A percentile compares a stretch with the other conserved stretches of the same genome.
Evolutionary conservation across 2,888 invertebrate genomes (phyloP).

Genomic region (Ernsta delagoae): DNA sequence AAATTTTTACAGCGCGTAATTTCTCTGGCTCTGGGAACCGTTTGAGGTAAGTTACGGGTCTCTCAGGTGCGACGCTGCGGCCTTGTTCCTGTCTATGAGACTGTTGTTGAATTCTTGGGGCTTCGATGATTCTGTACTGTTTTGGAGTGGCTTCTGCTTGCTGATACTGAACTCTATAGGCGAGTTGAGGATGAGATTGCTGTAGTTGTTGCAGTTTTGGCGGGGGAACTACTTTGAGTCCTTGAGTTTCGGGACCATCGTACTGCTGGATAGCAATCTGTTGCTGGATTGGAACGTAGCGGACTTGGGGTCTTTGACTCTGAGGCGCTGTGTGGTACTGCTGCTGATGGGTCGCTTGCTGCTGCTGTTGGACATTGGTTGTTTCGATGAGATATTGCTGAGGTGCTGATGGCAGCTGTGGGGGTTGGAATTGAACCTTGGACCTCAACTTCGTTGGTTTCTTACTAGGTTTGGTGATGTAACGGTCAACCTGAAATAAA

Average conservation of each 20-base stretch:
- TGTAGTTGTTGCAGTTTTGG: conserved; percentile 71
- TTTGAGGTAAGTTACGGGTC: conserved; percentile 73
- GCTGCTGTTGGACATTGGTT: conserved; percentile 73
- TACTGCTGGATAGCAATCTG: conserved; percentile 61
- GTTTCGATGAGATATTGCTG: conserved; percentile 82
- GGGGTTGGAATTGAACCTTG: conserved; percentile 60
- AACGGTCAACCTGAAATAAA: conserved; percentile 71
- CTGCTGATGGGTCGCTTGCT: conserved; percentile 51
- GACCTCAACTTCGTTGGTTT: conserved; percentile 71
- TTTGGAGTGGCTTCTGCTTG: conserved; percentile 72
- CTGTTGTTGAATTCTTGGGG: conserved; percentile 52
- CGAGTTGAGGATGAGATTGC: conserved; percentile 54
- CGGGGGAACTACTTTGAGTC: conserved; percentile 75
- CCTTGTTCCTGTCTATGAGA: conserved; percentile 65
- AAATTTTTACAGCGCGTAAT: conserved; percentile 66
- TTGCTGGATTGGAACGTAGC: conserved; percentile 62
- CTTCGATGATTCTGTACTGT: conserved; percentile 71
- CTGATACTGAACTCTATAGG: conserved; percentile 71
- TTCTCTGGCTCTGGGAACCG: conserved; percentile 73
- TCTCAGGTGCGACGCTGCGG: conserved; percentile 64
- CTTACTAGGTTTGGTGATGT: conserved; percentile 72
- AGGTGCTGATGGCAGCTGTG: conserved; percentile 67
- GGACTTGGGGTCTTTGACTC: conserved; percentile 60
- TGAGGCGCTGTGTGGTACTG: conserved; percentile 59
- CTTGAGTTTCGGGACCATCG: conserved; percentile 72